Conservation (phyloP, 2,113 vertebrate species). For the Accipiter cooperii region DNA sequence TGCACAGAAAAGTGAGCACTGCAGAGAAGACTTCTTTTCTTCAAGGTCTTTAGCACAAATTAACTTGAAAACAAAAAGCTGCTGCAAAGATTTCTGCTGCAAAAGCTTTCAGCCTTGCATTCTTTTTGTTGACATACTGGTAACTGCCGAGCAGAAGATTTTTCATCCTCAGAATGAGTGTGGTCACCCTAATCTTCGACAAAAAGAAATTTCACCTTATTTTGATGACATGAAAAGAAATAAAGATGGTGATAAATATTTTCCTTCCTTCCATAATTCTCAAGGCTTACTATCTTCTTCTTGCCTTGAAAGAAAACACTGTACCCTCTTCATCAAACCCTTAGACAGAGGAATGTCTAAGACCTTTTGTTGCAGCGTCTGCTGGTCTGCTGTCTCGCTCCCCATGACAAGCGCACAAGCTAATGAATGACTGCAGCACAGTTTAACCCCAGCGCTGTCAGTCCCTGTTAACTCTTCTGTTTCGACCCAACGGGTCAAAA, state of each 20-base stretch:
- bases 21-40: not conserved
- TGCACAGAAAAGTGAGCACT: not conserved
- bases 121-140: not conserved
- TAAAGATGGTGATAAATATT: not conserved
- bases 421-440: not conserved
- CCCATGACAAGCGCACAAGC: not conserved
- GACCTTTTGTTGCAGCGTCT: not conserved
- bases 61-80: not conserved
- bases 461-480: not conserved
- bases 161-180: not conserved
- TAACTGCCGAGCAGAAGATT: not conserved
- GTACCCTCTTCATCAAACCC: not conserved
- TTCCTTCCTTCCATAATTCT: not conserved
- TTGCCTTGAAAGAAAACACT: not conserved
- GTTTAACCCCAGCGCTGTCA: not conserved
- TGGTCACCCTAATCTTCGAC: not conserved
- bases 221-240: not conserved
- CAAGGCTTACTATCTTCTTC: not conserved
- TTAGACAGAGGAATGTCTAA: not conserved
- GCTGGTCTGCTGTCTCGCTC: not conserved
- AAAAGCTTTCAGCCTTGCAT: not conserved
- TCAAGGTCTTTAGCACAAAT: not conserved
- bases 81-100: not conserved
- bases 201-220: not conserved
- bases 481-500: not conserved